Conservation (phyloP, 64 coral and sea anemone genomes). For the Dendrophyllia cribrosa region DNA sequence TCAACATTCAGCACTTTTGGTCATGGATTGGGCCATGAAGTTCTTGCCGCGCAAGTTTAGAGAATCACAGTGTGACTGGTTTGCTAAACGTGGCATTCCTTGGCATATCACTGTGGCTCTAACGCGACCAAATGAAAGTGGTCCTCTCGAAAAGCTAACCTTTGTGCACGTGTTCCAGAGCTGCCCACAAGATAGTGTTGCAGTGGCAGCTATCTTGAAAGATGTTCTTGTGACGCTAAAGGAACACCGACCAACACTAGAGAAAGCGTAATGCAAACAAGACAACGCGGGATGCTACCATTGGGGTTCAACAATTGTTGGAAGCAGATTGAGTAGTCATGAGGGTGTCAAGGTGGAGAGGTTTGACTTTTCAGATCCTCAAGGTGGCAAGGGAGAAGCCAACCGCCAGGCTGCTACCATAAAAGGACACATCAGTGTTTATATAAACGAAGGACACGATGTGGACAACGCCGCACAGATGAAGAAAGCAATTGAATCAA, state of each 20-base stretch:
- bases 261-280: constrained; percentile 41
- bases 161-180: constrained; percentile 52
- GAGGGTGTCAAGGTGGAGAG: constrained; percentile 14
- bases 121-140: neutral
- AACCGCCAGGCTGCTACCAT: constrained; percentile 45
- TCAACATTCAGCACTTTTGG: neutral
- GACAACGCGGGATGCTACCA: constrained; percentile 59
- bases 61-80: constrained; percentile 25
- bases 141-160: constrained; percentile 25
- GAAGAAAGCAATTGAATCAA: constrained; percentile 51
- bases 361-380: constrained; percentile 69
- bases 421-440: constrained; percentile 39
- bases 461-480: constrained; percentile 8
- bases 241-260: neutral
- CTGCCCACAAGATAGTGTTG: constrained; percentile 16
- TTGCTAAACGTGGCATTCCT: constrained; percentile 13
- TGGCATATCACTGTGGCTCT: constrained; percentile 27
- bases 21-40: constrained; percentile 33
- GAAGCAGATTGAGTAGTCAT: neutral
- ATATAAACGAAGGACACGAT: constrained; percentile 47
- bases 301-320: constrained; percentile 43
- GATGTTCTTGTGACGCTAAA: constrained; percentile 47
- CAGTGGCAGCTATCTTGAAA: constrained; percentile 42
- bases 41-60: neutral
- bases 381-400: constrained; percentile 23